Percentiles rank a stretch among this genome's conserved stretches.
Evolutionary conservation across 2,888 invertebrate species (phyloP).

Genomic region (Cryptus viduatorius): DNA sequence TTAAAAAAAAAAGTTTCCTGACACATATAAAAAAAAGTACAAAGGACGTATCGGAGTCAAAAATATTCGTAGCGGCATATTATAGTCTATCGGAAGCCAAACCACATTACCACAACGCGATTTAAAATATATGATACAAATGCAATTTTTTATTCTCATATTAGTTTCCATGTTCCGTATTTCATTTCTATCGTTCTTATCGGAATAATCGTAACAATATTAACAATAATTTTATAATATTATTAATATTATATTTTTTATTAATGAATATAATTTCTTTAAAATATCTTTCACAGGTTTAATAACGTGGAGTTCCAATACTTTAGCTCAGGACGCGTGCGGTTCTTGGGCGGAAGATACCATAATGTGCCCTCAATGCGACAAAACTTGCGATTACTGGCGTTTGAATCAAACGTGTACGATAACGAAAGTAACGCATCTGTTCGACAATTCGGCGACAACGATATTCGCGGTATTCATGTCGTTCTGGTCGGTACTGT

Average conservation of each 20-base stretch:
- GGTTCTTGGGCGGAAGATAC: conserved; percentile 78
- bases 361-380: conserved; percentile 94
- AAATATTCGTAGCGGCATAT: too few species aligned
- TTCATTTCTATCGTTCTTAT: neutral
- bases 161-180: neutral
- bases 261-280: neutral
- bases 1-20: neutral
- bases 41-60: too few species aligned
- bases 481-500: conserved; percentile 93
- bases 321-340: conserved; percentile 75
- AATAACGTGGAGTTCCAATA: conserved; percentile 73
- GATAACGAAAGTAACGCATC: conserved; percentile 90
- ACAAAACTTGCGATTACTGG: conserved; percentile 91
- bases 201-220: neutral
- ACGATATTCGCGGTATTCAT: conserved; percentile 92
- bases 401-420: conserved; percentile 89
- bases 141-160: neutral
- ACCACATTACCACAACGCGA: neutral
- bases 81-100: neutral
- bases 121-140: neutral
- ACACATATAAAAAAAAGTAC: too few species aligned
- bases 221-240: too few species aligned
- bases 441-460: conserved; percentile 93
- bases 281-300: too few species aligned
- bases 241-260: neutral